phyloP scores from a whole-genome alignment of 2,113 vertebrate genomes.

The Marmota flaviventris region DNA sequence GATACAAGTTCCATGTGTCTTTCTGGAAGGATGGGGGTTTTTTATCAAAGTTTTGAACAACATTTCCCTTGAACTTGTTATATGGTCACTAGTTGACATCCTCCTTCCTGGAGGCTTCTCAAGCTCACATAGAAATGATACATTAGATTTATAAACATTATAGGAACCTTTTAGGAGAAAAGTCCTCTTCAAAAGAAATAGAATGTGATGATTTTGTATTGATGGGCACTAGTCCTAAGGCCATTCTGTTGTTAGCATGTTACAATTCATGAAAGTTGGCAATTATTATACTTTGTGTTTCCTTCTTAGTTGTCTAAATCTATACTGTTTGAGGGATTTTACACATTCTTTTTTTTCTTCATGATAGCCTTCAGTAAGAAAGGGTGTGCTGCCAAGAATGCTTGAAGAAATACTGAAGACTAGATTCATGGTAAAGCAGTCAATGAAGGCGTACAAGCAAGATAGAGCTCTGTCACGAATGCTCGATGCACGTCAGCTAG shows the following conservation, averaged over 20 bases:
- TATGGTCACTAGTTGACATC: conserved; percentile 57
- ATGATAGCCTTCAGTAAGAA: conserved; percentile 94
- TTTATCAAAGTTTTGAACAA: conserved; percentile 67
- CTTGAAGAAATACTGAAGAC: conserved; percentile 98
- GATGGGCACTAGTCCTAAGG: conserved; percentile 44
- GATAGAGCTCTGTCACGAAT: conserved; percentile 94
- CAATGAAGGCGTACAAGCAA: conserved; percentile 94
- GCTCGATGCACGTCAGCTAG: conserved; percentile 97
- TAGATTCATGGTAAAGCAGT: conserved; percentile 97
- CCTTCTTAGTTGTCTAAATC: conserved; percentile 68
- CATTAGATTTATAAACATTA: conserved; percentile 62
- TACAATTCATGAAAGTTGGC: conserved; percentile 59
- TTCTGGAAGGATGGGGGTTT: conserved; percentile 83
- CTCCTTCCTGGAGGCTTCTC: conserved; percentile 71
- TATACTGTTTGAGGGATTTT: conserved; percentile 33
- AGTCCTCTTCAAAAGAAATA: conserved; percentile 71
- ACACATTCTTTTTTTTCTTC: conserved; percentile 67
- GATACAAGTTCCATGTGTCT: neutral
- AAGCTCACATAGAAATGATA: conserved; percentile 66
- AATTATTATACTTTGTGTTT: conserved; percentile 70
- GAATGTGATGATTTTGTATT: conserved; percentile 72
- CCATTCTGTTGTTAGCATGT: conserved; percentile 65
- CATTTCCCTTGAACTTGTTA: conserved; percentile 68
- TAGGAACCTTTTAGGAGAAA: conserved; percentile 75
- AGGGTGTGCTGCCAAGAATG: conserved; percentile 96